Evolutionary conservation across 1,140 invertebrate species (phyloP).

Genomic region (Ceratina calcarata): DNA sequence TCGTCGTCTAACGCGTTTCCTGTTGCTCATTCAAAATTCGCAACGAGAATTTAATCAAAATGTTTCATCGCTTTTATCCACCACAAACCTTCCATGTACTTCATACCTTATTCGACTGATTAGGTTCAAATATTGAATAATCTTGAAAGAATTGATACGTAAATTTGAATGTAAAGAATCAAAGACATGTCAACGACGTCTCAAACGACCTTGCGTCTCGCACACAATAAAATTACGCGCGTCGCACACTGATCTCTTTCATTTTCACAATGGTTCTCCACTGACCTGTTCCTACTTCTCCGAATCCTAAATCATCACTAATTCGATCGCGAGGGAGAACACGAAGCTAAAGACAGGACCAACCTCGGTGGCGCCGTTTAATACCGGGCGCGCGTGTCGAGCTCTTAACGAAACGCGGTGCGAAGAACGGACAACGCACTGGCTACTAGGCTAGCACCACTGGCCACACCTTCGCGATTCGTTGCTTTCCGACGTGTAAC

Average conservation of each 20-base stretch:
- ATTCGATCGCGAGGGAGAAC: background rate
- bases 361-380: background rate
- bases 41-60: background rate
- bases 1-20: conserved; percentile 1
- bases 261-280: conserved; percentile 1
- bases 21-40: conserved; percentile 5
- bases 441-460: too few relatives aligned
- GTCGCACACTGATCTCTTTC: background rate
- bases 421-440: conserved; percentile 32
- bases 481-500: conserved; percentile 41
- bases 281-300: background rate
- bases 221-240: background rate
- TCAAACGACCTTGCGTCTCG: background rate
- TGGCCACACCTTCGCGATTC: conserved; percentile 47
- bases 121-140: too few relatives aligned
- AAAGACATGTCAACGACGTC: too few relatives aligned
- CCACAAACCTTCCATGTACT: too few relatives aligned
- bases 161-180: too few relatives aligned
- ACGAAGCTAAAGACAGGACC: too few relatives aligned
- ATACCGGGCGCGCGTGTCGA: conserved; percentile 14
- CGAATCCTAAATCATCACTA: background rate
- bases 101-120: too few relatives aligned
- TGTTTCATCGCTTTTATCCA: too few relatives aligned
- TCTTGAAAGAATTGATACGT: too few relatives aligned
- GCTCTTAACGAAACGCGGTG: conserved; percentile 23